Evolutionary conservation across 2,113 vertebrate species (phyloP).

Genomic region (Gnathonemus longibarbis): DNA sequence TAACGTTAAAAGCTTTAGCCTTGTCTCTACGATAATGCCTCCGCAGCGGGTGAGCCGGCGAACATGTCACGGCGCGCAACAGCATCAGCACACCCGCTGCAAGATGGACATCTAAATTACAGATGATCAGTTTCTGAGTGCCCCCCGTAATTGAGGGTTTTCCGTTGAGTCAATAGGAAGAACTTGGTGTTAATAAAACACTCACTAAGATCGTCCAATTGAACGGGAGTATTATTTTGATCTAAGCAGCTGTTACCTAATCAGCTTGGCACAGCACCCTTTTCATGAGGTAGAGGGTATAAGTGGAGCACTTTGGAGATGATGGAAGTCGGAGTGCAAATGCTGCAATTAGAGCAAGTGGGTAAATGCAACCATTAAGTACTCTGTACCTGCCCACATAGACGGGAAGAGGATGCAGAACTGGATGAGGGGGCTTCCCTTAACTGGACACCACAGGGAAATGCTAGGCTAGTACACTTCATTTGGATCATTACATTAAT

Average conservation of each 20-base stretch:
- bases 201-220: constrained; percentile 38
- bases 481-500: background rate
- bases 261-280: constrained; percentile 45
- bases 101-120: constrained; percentile 1
- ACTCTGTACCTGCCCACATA: constrained; percentile 52
- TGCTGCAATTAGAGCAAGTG: constrained; percentile 57
- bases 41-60: background rate
- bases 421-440: background rate
- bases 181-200: constrained; percentile 39
- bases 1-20: background rate
- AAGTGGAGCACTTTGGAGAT: constrained; percentile 55
- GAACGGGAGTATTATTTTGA: constrained; percentile 48
- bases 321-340: constrained; percentile 53
- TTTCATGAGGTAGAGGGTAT: constrained; percentile 41
- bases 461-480: background rate
- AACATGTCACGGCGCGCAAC: background rate
- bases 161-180: constrained; percentile 16
- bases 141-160: constrained; percentile 9
- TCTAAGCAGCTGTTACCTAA: constrained; percentile 50
- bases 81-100: background rate
- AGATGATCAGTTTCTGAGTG: constrained; percentile 3
- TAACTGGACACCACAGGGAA: background rate
- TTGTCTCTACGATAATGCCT: background rate
- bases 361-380: constrained; percentile 62
- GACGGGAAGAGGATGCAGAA: constrained; percentile 30